These are phyloP conservation scores for Athalia rosae DNA, from an alignment of 2,888 invertebrate species.

Conservation along the genomic window DNA sequence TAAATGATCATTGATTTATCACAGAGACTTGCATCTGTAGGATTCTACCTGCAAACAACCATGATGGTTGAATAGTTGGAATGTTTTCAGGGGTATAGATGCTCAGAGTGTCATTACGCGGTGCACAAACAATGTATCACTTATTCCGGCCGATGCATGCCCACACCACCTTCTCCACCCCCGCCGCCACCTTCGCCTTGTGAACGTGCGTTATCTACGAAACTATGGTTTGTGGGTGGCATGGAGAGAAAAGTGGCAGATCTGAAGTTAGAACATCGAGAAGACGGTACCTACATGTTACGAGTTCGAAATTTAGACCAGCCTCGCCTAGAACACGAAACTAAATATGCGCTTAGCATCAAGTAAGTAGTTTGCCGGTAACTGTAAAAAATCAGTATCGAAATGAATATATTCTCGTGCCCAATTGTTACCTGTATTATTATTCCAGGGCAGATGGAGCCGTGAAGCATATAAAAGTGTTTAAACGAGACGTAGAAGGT, in stretches of 20 bases:
- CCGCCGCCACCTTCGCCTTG: conserved; percentile 78
- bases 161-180: conserved; percentile 78
- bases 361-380: conserved; percentile 78
- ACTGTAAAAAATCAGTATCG: background rate
- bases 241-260: conserved; percentile 90
- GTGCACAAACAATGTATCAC: conserved; percentile 94
- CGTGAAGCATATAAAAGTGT: conserved; percentile 94
- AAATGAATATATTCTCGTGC: background rate
- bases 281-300: conserved; percentile 91
- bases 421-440: conserved; percentile 10
- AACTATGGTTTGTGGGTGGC: conserved; percentile 86
- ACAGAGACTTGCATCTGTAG: no score
- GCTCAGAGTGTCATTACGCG: conserved; percentile 86
- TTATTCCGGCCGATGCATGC: conserved; percentile 83
- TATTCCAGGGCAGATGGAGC: conserved; percentile 86
- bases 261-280: conserved; percentile 83
- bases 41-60: no score
- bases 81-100: conserved; percentile 86
- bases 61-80: background rate
- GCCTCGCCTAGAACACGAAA: conserved; percentile 78
- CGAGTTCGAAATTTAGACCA: conserved; percentile 84
- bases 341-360: conserved; percentile 88
- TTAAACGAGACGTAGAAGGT: conserved; percentile 83
- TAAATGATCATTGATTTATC: no score
- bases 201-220: conserved; percentile 75